Percentiles rank a stretch among this genome's conserved stretches.
These are phyloP conservation scores for Synergus itoensis DNA, from an alignment of 2,888 invertebrate species.

Conservation along the genomic window DNA sequence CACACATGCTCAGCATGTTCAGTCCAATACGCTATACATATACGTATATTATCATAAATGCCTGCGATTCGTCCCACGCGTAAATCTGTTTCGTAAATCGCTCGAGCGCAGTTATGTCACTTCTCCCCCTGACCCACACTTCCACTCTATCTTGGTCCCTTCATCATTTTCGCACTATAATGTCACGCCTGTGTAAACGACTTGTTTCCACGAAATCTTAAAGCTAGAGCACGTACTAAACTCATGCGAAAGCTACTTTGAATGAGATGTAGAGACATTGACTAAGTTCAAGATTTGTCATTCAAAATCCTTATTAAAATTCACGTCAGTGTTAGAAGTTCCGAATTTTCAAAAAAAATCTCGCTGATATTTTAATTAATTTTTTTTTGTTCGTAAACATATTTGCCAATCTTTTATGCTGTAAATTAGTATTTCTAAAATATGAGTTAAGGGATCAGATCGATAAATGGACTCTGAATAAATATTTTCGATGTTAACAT, in stretches of 20 bases:
- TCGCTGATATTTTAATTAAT: too few relatives aligned
- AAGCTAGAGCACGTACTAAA: slow-evolving; percentile 21
- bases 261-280: slow-evolving; percentile 1
- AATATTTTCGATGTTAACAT: neutral
- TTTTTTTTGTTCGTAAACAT: too few relatives aligned
- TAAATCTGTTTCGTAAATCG: slow-evolving; percentile 77
- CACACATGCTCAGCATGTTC: slow-evolving; percentile 49
- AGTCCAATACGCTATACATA: slow-evolving; percentile 41
- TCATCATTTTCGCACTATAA: slow-evolving; percentile 39
- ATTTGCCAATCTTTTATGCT: too few relatives aligned
- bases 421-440: too few relatives aligned
- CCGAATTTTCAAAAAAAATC: too few relatives aligned
- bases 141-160: slow-evolving; percentile 30
- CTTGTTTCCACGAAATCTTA: slow-evolving; percentile 36
- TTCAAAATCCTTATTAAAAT: neutral
- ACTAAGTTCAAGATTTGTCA: neutral
- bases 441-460: too few relatives aligned
- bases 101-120: slow-evolving; percentile 69
- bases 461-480: neutral
- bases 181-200: slow-evolving; percentile 37
- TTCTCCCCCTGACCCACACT: slow-evolving; percentile 50
- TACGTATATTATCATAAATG: slow-evolving; percentile 75
- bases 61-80: slow-evolving; percentile 75
- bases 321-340: neutral
- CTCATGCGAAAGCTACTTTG: neutral